Conservation (phyloP, 2,113 vertebrate genomes). For the Hydropotes inermis region DNA sequence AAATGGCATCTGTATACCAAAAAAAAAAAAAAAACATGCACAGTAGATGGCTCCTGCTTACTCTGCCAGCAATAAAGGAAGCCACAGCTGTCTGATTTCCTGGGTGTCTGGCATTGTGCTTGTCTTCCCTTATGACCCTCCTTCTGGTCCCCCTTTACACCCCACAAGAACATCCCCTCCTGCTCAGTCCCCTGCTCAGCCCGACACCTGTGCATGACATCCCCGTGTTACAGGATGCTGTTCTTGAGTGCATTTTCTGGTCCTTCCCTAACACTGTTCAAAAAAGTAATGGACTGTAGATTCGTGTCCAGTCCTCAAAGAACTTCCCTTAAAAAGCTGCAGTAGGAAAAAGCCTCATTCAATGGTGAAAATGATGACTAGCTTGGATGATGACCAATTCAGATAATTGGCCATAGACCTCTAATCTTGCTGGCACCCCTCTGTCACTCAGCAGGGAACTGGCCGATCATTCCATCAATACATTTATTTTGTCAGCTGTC, state of each 20-base stretch:
- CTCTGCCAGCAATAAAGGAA: not conserved
- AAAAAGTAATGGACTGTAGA: conserved; percentile 27
- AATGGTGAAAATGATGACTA: conserved; percentile 8
- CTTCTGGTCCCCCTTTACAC: not conserved
- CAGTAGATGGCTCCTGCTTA: not conserved
- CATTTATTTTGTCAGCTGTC: conserved; percentile 69
- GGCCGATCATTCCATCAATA: conserved; percentile 43
- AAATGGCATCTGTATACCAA: conserved; percentile 73
- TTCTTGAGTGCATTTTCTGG: not conserved
- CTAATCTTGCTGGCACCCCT: conserved; percentile 6
- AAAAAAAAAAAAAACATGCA: not conserved
- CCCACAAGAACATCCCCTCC: not conserved
- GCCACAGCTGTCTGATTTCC: not conserved
- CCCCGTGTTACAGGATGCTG: not conserved
- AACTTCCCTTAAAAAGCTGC: conserved; percentile 11
- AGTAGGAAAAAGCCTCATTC: not conserved
- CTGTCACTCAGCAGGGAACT: conserved; percentile 32
- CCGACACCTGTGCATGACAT: fast-evolving
- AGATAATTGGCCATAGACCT: conserved; percentile 57
- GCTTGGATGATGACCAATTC: conserved; percentile 55
- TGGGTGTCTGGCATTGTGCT: not conserved
- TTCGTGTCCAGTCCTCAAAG: conserved; percentile 19
- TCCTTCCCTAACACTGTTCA: not conserved
- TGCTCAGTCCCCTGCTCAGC: not conserved
- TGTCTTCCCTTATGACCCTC: not conserved